Base-by-base conservation (phyloP, 2,888 invertebrate species). In the Didymodactylos carnosus region DNA sequence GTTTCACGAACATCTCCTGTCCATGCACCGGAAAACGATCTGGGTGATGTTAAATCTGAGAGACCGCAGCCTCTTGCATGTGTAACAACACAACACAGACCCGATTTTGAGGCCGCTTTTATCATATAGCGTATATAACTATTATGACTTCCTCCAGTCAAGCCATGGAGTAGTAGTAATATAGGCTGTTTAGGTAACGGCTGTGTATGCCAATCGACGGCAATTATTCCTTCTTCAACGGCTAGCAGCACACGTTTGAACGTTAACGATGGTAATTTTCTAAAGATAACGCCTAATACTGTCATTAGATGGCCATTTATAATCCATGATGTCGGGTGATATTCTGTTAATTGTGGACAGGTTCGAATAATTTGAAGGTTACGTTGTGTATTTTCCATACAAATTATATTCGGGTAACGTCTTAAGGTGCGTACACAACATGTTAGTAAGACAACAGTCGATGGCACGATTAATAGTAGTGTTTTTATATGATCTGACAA, bases 251-350 rank as follows among this genome's bases (percentile, higher is more conserved):
- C 46, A 46, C 71, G 72, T 39, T 71, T 25, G 11, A 23, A 39
- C 39, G 39, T 43, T 1, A 62, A 39, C 14, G 29, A 43, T 23
- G 46, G 72, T 27, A 75, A 39, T 39, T 41, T 8, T 39, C 75
- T 29, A 16, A 69, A 46, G 16, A 72, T 69, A 49, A 69, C 69
- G 25, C 72, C 39, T 8, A 70, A 49, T 39, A 72, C 27, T 27
- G 75, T 75, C 27, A 69, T 75, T 23, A 72, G 10, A 8, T 69
- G 40, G 14, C 72, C 27, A 35, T 71, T 62, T 29, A 75, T 72
- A 29, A 71, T 62, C 75, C 75, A 75, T 11, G 71, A 39, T 43
- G 74, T 74, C 39, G 74, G 74, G 39, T 71, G 71, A 53, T 74
- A 74, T 35, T 71, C 74, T 25, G 10, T 14, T 35, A 62, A 35